Base-by-base conservation (phyloP, 1,140 invertebrate species). In the Wasmannia auropunctata region DNA sequence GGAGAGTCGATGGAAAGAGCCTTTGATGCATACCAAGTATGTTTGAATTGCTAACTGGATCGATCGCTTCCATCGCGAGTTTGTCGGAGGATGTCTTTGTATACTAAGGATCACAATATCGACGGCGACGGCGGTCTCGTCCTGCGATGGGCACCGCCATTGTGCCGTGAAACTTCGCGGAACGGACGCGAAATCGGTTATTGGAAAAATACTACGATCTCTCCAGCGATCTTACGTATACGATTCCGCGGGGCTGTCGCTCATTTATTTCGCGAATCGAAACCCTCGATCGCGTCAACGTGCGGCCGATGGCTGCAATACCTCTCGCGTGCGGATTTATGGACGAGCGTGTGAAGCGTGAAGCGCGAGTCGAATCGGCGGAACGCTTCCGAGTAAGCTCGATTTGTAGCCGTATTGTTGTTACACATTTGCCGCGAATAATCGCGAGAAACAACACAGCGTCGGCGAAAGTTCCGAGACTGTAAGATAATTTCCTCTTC, bases 401-500 rank as follows among this genome's bases (percentile, higher is more conserved):
- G n/a, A n/a, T n/a, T n/a, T n/a, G n/a, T n/a, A n/a, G 34, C 5
- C 11, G 25, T 14, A 31, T 72, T 83, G 51, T 56, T 69, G 63
- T 83, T 74, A 37, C 28, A 25, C 37, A 22, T 6, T 65, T 34
- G 22, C 25, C 25, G 6, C n/a, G 25, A 81, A 25, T 56, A 69
- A 54, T 16, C 25, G 37, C 79, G 25, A 43, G 2, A 14, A 6
- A 25, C 11, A 46, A 22, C 25, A 19, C 22, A 54, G 11, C 25
- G 56, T n/a, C 25, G 22, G 25, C 51, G 28, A 60, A 72, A 72
- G 37, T 72, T 72, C 14, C 19, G 37, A 1, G 49, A 74, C 67
- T 46, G 67, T 74, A 46, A 81, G 79, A 81, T 72, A 70, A 74
- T 74, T 83, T 58, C 25, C 22, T 72, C 65, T 19, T 58, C 11